phyloP scores from a whole-genome alignment of 1,140 invertebrate species.

The Nixonia krombeini region DNA sequence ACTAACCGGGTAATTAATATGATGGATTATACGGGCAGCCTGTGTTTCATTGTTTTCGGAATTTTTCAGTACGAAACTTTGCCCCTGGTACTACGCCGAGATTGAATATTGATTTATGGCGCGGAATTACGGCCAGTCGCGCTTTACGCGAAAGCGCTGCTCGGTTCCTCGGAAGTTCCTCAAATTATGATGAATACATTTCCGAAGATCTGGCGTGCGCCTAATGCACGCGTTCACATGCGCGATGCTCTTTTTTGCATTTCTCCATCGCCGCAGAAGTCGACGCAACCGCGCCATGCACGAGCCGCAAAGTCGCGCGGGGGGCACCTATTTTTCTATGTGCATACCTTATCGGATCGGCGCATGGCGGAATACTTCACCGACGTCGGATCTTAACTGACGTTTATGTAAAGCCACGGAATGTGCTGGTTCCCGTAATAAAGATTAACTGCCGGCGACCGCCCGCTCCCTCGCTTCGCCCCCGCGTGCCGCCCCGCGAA shows the following conservation, averaged over 20 bases:
- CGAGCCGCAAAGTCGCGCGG: conserved; percentile 12
- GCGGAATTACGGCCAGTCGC: too few species aligned
- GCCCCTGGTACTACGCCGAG: too few species aligned
- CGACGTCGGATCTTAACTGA: conserved; percentile 13
- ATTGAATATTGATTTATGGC: too few species aligned
- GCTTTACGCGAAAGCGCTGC: too few species aligned
- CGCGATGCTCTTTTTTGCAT: not conserved
- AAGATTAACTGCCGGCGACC: conserved; percentile 7
- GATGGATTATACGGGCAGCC: too few species aligned
- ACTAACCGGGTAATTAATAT: too few species aligned
- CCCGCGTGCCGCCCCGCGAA: not conserved
- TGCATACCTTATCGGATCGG: conserved; percentile 15
- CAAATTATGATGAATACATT: conserved; percentile 1
- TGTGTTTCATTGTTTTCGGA: too few species aligned
- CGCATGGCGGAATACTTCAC: conserved; percentile 7
- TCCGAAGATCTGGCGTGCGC: not conserved
- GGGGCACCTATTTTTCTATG: conserved; percentile 13
- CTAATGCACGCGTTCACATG: not conserved
- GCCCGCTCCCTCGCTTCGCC: not conserved
- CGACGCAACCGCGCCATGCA: not conserved
- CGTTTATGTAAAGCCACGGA: conserved; percentile 17
- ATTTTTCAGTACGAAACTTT: too few species aligned
- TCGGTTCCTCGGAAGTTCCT: too few species aligned
- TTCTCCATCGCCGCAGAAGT: conserved; percentile 1
- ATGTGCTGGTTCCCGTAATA: conserved; percentile 13